A percentile compares a stretch with the other conserved stretches of the same genome.
These are phyloP conservation scores for Henricia sp. DNA, from an alignment of 53 echinoderm and acorn worm genomes.

Conservation along the genomic window DNA sequence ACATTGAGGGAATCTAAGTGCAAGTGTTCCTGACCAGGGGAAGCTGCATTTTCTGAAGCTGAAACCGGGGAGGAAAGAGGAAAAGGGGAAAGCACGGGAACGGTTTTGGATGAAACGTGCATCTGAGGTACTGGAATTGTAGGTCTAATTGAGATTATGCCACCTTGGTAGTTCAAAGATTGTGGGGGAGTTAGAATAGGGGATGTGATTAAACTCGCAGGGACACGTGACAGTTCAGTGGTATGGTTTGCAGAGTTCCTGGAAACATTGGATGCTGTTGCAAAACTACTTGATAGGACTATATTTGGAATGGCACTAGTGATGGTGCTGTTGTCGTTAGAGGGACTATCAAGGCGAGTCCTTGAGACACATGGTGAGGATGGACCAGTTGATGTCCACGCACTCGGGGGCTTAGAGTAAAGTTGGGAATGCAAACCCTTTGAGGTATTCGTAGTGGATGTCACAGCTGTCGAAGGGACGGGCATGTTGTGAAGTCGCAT, in stretches of 20 bases:
- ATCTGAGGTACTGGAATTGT: constrained; percentile 38
- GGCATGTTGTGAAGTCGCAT: constrained; percentile 50
- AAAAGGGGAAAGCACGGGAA: constrained; percentile 48
- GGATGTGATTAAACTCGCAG: constrained; percentile 20
- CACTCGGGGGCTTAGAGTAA: constrained; percentile 7
- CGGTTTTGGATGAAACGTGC: constrained; percentile 49
- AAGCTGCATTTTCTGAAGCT: constrained; percentile 1
- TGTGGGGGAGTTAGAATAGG: constrained; percentile 29
- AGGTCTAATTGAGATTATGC: constrained; percentile 83
- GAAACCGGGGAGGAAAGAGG: constrained; percentile 7
- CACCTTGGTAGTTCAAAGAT: constrained; percentile 85
- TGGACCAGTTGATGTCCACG: constrained; percentile 8
- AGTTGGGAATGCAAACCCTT: constrained; percentile 14
- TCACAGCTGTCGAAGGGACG: constrained; percentile 15
- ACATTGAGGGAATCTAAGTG: constrained; percentile 12
- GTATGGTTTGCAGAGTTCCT: constrained; percentile 33
- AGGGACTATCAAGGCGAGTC: constrained; percentile 40
- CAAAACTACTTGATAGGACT: constrained; percentile 30
- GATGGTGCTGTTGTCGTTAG: constrained; percentile 7
- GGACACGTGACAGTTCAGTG: constrained; percentile 55
- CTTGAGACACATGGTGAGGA: constrained; percentile 4
- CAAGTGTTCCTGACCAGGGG: constrained; percentile 18
- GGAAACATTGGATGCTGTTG: constrained; percentile 9
- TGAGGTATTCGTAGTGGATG: constrained; percentile 7
- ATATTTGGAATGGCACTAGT: constrained; percentile 60